These are phyloP conservation scores for Myrmecobius fasciatus DNA, from an alignment of 2,113 vertebrate genomes.

Conservation along the genomic window DNA sequence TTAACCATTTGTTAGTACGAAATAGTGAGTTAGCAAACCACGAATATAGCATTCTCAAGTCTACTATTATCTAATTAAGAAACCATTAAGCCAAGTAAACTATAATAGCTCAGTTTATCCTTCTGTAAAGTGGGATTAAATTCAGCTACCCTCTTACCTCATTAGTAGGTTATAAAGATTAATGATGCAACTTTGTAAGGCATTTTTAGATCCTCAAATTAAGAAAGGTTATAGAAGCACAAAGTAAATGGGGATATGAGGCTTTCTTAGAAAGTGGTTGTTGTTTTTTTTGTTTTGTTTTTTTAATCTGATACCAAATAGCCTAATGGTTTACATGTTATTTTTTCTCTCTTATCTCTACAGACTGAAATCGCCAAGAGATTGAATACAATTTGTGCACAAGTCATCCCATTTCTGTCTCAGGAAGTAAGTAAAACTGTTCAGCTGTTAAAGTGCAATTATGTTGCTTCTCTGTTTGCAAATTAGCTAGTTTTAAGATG, in stretches of 20 bases:
- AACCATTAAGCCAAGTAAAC: slow-evolving; percentile 5
- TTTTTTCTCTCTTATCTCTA: slow-evolving; percentile 80
- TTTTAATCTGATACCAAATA: slow-evolving; percentile 50
- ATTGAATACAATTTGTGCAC: slow-evolving; percentile 98
- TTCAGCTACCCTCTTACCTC: slow-evolving; percentile 43
- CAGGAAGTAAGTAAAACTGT: slow-evolving; percentile 96
- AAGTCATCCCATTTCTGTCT: slow-evolving; percentile 99
- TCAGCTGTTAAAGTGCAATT: slow-evolving; percentile 87
- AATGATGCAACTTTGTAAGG: slow-evolving; percentile 24
- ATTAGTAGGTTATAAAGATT: slow-evolving; percentile 43
- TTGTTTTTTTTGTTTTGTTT: slow-evolving; percentile 59
- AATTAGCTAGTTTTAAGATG: slow-evolving; percentile 87
- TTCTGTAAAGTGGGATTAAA: slow-evolving; percentile 47
- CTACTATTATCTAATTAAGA: slow-evolving; percentile 46
- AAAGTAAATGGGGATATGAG: slow-evolving; percentile 15
- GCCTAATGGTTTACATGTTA: slow-evolving; percentile 74
- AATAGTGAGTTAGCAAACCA: not conserved
- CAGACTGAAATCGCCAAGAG: slow-evolving; percentile 99
- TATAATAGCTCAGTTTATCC: slow-evolving; percentile 30
- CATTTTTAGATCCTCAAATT: slow-evolving; percentile 12
- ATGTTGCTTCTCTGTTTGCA: slow-evolving; percentile 87
- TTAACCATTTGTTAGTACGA: not conserved
- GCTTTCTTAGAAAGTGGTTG: slow-evolving; percentile 10
- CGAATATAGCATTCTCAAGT: not conserved
- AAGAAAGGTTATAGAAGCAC: slow-evolving; percentile 19